A percentile compares a stretch with the other conserved stretches of the same genome.
Conservation (phyloP, 1,140 invertebrate species). For the Calycopis cecrops region DNA sequence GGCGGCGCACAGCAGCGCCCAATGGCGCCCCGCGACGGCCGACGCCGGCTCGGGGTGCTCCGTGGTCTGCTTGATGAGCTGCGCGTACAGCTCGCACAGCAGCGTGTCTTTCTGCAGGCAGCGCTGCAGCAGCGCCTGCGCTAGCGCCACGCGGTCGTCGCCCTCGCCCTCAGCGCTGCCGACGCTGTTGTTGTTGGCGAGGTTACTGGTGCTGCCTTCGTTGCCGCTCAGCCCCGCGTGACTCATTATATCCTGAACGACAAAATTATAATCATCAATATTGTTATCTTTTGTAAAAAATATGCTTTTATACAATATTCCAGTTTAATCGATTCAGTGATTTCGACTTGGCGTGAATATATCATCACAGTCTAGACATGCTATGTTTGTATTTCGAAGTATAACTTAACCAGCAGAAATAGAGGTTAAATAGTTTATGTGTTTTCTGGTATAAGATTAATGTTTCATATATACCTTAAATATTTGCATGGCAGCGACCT, state of each 20-base stretch:
- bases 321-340: too few relatives aligned
- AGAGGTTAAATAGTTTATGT: too few relatives aligned
- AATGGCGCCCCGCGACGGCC: slow-evolving; percentile 80
- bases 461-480: slow-evolving; percentile 82
- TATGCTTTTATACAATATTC: too few relatives aligned
- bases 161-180: slow-evolving; percentile 78
- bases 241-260: slow-evolving; percentile 74
- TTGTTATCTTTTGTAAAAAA: too few relatives aligned
- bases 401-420: too few relatives aligned
- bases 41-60: slow-evolving; percentile 94
- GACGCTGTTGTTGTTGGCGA: slow-evolving; percentile 58
- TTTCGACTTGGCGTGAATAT: too few relatives aligned
- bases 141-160: slow-evolving; percentile 91
- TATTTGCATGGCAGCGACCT: slow-evolving; percentile 88
- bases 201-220: slow-evolving; percentile 66
- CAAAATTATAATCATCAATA: slow-evolving; percentile 66
- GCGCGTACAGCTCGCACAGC: slow-evolving; percentile 93
- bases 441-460: too few relatives aligned
- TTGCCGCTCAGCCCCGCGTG: slow-evolving; percentile 59
- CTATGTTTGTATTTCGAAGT: too few relatives aligned
- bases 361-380: too few relatives aligned
- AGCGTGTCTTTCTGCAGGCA: slow-evolving; percentile 92
- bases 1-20: slow-evolving; percentile 92
- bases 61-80: slow-evolving; percentile 93
- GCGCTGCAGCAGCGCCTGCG: slow-evolving; percentile 92